Evolutionary conservation across 1,140 invertebrate species (phyloP).

Genomic region (Musca domestica): DNA sequence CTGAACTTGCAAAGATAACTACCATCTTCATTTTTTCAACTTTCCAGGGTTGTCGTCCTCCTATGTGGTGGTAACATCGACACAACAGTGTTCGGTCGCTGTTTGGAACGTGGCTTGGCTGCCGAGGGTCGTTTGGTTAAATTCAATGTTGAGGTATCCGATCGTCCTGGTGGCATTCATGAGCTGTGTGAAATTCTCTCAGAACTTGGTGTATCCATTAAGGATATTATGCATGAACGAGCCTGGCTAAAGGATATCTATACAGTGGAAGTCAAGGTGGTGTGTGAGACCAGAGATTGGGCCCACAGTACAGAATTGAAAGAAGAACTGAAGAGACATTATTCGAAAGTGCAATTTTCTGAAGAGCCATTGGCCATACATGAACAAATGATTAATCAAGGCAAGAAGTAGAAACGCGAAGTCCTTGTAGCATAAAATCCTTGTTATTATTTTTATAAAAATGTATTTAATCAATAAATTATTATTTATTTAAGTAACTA

Average conservation of each 20-base stretch:
- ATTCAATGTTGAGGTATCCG: conserved; percentile 82
- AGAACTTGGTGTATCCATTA: conserved; percentile 82
- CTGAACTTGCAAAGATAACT: no score
- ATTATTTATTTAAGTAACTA: conserved; percentile 10
- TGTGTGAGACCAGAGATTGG: conserved; percentile 80
- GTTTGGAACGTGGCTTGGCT: conserved; percentile 84
- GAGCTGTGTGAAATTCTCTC: conserved; percentile 77
- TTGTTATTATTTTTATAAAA: conserved; percentile 9
- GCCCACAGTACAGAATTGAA: conserved; percentile 71
- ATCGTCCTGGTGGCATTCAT: conserved; percentile 83
- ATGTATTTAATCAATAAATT: conserved; percentile 1
- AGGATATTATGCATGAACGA: conserved; percentile 91
- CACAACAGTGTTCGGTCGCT: conserved; percentile 83
- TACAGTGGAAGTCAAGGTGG: conserved; percentile 76
- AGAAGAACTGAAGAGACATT: conserved; percentile 61
- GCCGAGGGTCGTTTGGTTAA: conserved; percentile 83
- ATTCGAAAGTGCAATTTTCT: conserved; percentile 57
- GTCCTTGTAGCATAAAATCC: conserved; percentile 75
- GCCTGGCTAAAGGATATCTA: conserved; percentile 92
- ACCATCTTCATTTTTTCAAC: background rate
- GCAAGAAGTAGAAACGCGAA: conserved; percentile 56
- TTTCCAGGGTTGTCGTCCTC: conserved; percentile 70
- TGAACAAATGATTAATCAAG: conserved; percentile 67
- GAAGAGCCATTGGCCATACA: conserved; percentile 58
- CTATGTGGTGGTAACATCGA: conserved; percentile 93